Evolutionary conservation across 2,888 invertebrate species (phyloP), one percentile per base, ranked within the genome.

Genomic region (Keiferia lycopersicella): DNA sequence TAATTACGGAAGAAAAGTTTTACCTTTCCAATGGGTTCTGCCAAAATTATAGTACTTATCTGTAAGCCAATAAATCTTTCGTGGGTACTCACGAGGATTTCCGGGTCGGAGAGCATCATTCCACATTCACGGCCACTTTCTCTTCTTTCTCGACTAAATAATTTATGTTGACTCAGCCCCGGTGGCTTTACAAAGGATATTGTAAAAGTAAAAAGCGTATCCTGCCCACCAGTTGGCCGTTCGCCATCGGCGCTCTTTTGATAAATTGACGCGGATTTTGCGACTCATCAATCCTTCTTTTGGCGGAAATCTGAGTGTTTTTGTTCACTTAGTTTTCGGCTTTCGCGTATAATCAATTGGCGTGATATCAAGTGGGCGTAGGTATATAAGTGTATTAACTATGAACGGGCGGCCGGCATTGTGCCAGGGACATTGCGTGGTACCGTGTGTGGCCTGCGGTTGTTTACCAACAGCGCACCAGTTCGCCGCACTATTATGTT

Each of bases 1-100:
- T 82, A 83, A 86, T 86, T 80, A 80, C 70, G 68, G 61, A 65
- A 66, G 66, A 68, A 72, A 76, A 77, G 71, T 71, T 73, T 73
- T 67, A 66, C 68, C 72, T 79, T 77, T 73, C 66, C 66, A 68
- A 61, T 66, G 69, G 67, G 65, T 65, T 61, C 67, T 64, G 64
- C 64, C 66, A 63, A 69, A 67, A 67, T 66, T 63, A 68, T 67
- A 65, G 67, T 65, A 45, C 45, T 16, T 65, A 69, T 71, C 66
- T 62, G 57, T 61, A 64, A 68, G 69, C 67, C 66, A 70, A 69
- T 71, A 70, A 70, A 70, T 64, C 64, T 64, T 65, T 65, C 66
- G 59, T 45, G 20, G 51, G 50, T 53, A 51, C 53, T 45, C 60
- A 34, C 62, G 58, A 65, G 41, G 62, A 62, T 62, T 39, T 57